Evolutionary conservation across 2,888 invertebrate species (phyloP), one percentile per base, ranked within the genome.

Genomic region (Heliothis peltigera): DNA sequence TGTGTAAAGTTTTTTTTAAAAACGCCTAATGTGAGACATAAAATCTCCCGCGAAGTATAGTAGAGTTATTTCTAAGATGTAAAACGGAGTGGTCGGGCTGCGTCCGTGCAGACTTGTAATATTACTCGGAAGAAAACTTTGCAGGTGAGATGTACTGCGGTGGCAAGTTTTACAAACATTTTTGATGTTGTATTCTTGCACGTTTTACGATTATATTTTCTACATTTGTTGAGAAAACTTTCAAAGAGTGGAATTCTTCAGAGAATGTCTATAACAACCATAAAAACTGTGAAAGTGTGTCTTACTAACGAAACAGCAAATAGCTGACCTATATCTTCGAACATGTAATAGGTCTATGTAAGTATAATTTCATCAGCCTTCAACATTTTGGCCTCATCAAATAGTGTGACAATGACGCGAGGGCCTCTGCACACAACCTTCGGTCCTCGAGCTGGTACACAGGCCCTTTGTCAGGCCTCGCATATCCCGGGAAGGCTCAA

Each of bases 401-500:
- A 67, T 57, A 62, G 49, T 48, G 8, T 32, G 18, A 68, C 35
- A 62, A 71, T 71, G 62, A 44, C 28, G 56, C 6, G 25, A 74
- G 56, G 55, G 46, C 61, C 56, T 39, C 52, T 61, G 61, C 48
- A 57, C 57, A 57, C 61, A 54, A 42, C 55, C 18, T 25, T 55
- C 25, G 32, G 52, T 18, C 48, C 70, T 57, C 48, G 70, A 53
- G 19, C 18, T 49, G 57, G 47, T 55, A 52, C 32, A 49, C 39
- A 54, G 25, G 39, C 15, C 46, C 61, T 72, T 75, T 77, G 75
- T 76, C 32, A 56, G 56, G 43, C 39, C 47, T 46, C 35, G 39
- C 52, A 55, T 44, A 55, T 54, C 28, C 48, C n/a, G 28, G 22
- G 49, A 61, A 65, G 57, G 47, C 51, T 49, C 44, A 25, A 54